phyloP scores from a whole-genome alignment of 1,140 invertebrate species.

The Acromyrmex echinatior region DNA sequence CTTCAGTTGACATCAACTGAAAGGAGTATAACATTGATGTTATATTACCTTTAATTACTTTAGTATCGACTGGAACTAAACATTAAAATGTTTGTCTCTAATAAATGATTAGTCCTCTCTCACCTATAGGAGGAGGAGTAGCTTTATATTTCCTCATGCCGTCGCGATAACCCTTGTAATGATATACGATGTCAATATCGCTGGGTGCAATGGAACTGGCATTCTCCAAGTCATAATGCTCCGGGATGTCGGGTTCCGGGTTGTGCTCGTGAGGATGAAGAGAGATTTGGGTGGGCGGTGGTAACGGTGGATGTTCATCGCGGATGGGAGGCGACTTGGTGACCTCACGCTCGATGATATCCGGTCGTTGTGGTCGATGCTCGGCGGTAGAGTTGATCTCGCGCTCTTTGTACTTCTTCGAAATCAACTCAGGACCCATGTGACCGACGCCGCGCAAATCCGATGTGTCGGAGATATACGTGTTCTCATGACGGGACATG shows the following conservation, averaged over 20 bases:
- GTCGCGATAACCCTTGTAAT: conserved; percentile 97
- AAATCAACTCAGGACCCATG: conserved; percentile 92
- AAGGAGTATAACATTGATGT: too few relatives aligned
- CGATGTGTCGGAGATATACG: conserved; percentile 84
- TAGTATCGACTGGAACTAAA: not conserved
- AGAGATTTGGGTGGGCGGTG: conserved; percentile 88
- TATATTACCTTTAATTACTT: too few relatives aligned
- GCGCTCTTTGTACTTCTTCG: conserved; percentile 95
- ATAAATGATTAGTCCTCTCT: not conserved
- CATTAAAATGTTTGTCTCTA: not conserved
- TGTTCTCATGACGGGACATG: conserved; percentile 85
- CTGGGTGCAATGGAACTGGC: conserved; percentile 98
- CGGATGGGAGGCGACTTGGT: conserved; percentile 92
- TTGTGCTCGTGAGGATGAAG: conserved; percentile 90
- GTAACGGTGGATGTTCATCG: conserved; percentile 92
- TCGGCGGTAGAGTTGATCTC: conserved; percentile 90
- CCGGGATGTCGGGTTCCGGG: conserved; percentile 93
- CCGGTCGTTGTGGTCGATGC: conserved; percentile 93
- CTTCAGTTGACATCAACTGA: too few relatives aligned
- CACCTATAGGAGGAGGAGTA: conserved; percentile 90
- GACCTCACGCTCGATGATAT: conserved; percentile 97
- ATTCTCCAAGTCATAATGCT: conserved; percentile 99
- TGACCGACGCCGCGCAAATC: conserved; percentile 89
- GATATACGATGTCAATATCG: conserved; percentile 98
- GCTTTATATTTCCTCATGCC: conserved; percentile 95